These are phyloP conservation scores for Hirudinaria manillensis DNA, from an alignment of 2,888 invertebrate genomes.

Conservation along the genomic window DNA sequence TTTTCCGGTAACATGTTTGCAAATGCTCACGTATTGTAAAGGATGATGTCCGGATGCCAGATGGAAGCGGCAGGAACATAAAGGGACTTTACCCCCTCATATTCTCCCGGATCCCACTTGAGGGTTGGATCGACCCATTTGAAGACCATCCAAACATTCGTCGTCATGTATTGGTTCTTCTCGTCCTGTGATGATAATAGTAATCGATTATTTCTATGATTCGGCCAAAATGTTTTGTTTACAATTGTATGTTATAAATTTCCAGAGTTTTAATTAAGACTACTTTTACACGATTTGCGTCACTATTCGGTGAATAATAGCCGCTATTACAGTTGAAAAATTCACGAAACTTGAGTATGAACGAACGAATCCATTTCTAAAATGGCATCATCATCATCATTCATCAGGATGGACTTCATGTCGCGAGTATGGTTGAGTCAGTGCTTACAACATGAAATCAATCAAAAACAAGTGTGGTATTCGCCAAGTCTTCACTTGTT, in stretches of 20 bases:
- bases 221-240: background rate
- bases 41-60: conserved; percentile 52
- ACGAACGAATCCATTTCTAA: no score
- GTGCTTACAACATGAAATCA: no score
- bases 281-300: no score
- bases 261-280: background rate
- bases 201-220: background rate
- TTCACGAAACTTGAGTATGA: no score
- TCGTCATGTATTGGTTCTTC: conserved; percentile 38
- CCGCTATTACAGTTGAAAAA: no score
- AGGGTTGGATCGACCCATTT: conserved; percentile 73
- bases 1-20: no score
- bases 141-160: conserved; percentile 39
- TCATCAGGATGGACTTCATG: no score
- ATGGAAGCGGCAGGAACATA: conserved; percentile 80
- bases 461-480: no score
- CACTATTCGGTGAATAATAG: no score
- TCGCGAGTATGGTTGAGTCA: no score
- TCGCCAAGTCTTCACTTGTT: no score
- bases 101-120: conserved; percentile 87
- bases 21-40: conserved; percentile 49
- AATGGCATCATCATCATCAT: no score
- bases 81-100: conserved; percentile 83
- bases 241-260: background rate
- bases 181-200: conserved; percentile 29